These are phyloP conservation scores for Dysmachus trigonus DNA, from an alignment of 2,888 invertebrate genomes.

Conservation along the genomic window DNA sequence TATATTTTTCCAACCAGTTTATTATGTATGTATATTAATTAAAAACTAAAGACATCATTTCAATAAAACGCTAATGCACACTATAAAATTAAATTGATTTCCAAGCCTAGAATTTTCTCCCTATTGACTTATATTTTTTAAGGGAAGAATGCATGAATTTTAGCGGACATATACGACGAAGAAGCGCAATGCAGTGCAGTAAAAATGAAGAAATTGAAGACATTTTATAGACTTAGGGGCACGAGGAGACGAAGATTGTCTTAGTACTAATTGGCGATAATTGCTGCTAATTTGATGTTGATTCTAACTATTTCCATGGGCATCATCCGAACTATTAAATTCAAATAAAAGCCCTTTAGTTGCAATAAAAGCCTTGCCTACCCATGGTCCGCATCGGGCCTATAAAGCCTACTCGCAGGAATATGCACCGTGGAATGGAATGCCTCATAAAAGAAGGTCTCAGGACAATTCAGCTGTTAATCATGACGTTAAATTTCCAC, in stretches of 20 bases:
- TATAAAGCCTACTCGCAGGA: not conserved
- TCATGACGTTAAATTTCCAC: slow-evolving; percentile 17
- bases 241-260: not conserved
- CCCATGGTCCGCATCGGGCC: no score
- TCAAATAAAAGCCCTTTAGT: not conserved
- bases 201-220: not conserved
- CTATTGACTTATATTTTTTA: not conserved
- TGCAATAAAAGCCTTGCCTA: not conserved
- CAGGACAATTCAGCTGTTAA: not conserved
- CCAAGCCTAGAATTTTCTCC: not conserved
- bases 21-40: not conserved
- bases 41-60: not conserved
- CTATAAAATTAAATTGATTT: not conserved
- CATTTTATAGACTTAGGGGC: not conserved
- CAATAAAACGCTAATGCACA: not conserved
- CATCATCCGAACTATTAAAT: not conserved
- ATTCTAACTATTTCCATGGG: not conserved
- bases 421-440: not conserved
- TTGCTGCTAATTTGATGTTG: not conserved
- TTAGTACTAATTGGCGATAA: not conserved
- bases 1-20: not conserved
- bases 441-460: not conserved
- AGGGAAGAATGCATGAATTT: not conserved
- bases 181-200: not conserved
- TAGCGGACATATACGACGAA: not conserved